Evolutionary conservation across 2,113 vertebrate species (phyloP).

Genomic region (Prochilodus magdalenae): DNA sequence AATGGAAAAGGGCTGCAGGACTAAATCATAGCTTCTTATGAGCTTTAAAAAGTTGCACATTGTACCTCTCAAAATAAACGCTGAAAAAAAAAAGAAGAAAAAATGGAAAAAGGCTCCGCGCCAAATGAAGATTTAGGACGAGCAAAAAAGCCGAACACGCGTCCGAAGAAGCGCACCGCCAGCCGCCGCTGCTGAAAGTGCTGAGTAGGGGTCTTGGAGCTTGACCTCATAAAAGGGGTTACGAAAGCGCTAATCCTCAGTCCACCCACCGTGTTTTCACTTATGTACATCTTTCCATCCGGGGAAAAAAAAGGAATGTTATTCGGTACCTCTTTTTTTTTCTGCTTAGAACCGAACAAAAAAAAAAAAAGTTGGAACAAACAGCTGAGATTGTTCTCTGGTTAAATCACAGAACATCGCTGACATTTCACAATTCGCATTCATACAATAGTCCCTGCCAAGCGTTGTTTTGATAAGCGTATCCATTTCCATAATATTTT

Average conservation of each 20-base stretch:
- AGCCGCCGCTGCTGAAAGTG: neutral
- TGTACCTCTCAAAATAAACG: slow-evolving; percentile 19
- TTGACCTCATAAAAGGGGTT: slow-evolving; percentile 17
- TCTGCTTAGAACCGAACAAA: neutral
- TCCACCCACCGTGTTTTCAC: slow-evolving; percentile 8
- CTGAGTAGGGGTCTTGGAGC: neutral
- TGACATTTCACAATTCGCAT: slow-evolving; percentile 29
- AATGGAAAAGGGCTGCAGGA: neutral
- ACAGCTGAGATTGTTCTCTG: slow-evolving; percentile 13
- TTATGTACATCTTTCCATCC: slow-evolving; percentile 12
- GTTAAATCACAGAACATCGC: slow-evolving; percentile 23
- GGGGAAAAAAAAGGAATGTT: neutral
- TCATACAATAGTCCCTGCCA: slow-evolving; percentile 21
- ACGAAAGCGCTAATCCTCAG: slow-evolving; percentile 19
- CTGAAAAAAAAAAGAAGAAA: neutral
- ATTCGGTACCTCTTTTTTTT: slow-evolving; percentile 10
- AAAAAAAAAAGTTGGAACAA: neutral
- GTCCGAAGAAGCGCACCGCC: no score
- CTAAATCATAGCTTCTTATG: neutral
- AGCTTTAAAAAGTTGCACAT: neutral
- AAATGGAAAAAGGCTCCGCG: neutral
- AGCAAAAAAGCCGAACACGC: neutral
- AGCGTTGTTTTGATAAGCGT: slow-evolving; percentile 19
- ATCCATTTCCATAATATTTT: slow-evolving; percentile 43
- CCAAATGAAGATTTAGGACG: slow-evolving; percentile 7